Evolutionary conservation across 2,113 vertebrate species (phyloP).

Genomic region (Anguilla rostrata): DNA sequence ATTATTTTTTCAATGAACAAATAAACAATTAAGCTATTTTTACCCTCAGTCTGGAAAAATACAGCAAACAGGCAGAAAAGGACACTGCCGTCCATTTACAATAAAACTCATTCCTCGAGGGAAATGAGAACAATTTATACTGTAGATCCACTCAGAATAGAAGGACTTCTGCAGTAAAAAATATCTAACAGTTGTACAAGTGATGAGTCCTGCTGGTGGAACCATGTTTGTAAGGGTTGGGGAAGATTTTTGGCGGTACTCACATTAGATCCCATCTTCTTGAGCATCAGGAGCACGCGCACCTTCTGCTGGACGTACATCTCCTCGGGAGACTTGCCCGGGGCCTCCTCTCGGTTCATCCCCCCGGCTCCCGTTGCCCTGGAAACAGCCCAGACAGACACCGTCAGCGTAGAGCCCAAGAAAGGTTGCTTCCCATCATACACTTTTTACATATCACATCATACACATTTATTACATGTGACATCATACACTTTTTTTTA

Average conservation of each 20-base stretch:
- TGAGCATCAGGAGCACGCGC: slow-evolving; percentile 95
- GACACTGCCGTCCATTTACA: not conserved
- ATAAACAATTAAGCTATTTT: no score
- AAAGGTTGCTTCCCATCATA: no score
- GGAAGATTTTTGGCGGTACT: slow-evolving; percentile 52
- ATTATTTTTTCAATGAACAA: no score
- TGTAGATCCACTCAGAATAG: no score
- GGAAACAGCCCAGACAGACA: not conserved
- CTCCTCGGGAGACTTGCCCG: slow-evolving; percentile 98
- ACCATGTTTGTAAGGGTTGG: not conserved
- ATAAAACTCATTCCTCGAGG: not conserved
- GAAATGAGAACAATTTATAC: no score
- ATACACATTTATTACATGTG: not conserved
- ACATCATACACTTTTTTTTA: no score
- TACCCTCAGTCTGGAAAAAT: not conserved
- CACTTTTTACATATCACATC: slow-evolving; percentile 46
- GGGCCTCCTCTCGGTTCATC: slow-evolving; percentile 97
- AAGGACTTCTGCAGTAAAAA: no score
- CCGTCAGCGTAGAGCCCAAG: not conserved
- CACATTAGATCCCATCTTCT: slow-evolving; percentile 99
- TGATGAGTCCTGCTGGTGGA: not conserved
- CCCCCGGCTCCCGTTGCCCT: slow-evolving; percentile 84
- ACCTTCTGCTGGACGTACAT: slow-evolving; percentile 98
- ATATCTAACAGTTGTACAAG: not conserved
- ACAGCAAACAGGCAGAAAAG: not conserved